Evolutionary conservation across 1,140 invertebrate genomes (phyloP).

Genomic region (Cylas formicarius): DNA sequence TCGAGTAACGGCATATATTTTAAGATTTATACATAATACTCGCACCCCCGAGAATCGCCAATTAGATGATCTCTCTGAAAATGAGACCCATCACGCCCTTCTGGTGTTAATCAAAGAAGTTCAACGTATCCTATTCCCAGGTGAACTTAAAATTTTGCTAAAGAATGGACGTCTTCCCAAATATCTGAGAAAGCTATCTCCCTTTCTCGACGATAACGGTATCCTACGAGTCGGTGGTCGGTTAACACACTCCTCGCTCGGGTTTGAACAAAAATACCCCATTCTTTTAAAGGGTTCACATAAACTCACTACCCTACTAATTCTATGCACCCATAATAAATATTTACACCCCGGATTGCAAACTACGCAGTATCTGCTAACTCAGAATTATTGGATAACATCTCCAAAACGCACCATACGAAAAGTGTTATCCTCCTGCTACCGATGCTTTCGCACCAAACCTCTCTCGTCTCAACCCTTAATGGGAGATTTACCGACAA

Average conservation of each 20-base stretch:
- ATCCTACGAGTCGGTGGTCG: conserved; percentile 42
- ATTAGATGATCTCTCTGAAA: not conserved
- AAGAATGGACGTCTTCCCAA: not conserved
- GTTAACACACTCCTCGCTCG: conserved; percentile 27
- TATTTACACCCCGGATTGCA: conserved; percentile 17
- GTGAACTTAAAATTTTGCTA: not conserved
- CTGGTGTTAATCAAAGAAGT: not conserved
- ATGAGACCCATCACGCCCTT: not conserved
- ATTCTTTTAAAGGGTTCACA: conserved; percentile 29
- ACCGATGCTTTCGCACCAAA: conserved; percentile 18
- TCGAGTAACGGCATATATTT: conserved; percentile 12
- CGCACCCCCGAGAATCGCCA: conserved; percentile 5
- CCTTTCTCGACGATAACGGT: conserved; percentile 38
- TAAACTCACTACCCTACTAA: conserved; percentile 21
- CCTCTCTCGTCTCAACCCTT: conserved; percentile 18
- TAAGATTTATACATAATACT: conserved; percentile 5
- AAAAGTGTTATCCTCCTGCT: conserved; percentile 20
- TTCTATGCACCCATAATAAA: conserved; percentile 20
- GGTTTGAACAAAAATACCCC: conserved; percentile 25
- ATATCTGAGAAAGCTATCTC: conserved; percentile 22
- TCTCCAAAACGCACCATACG: conserved; percentile 19
- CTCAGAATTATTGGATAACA: conserved; percentile 24
- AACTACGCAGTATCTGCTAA: not conserved
- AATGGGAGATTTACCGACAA: conserved; percentile 36
- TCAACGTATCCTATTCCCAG: not conserved